Evolutionary conservation across 2,888 invertebrate genomes (phyloP).

Genomic region (Fragum sueziense): DNA sequence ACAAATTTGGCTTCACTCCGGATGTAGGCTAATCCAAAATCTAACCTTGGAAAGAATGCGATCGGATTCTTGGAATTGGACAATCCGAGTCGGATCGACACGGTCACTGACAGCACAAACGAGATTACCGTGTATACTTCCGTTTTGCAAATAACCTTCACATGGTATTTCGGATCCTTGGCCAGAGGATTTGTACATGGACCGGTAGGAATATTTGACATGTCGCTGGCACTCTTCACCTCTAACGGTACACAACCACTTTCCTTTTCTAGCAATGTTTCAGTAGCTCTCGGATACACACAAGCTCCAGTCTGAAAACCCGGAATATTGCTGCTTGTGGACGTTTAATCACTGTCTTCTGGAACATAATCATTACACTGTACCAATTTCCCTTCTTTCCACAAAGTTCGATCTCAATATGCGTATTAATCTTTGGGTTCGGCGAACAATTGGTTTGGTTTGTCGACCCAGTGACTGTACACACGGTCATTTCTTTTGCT

Average conservation of each 20-base stretch:
- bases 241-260: neutral
- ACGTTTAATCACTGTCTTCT: neutral
- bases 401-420: slow-evolving; percentile 1
- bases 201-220: neutral
- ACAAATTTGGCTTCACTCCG: slow-evolving; percentile 31
- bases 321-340: neutral
- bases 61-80: neutral
- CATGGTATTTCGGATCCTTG: neutral
- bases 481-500: slow-evolving; percentile 8
- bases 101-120: neutral
- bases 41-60: neutral
- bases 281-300: neutral
- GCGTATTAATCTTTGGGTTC: neutral
- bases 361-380: neutral
- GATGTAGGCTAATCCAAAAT: slow-evolving; percentile 31
- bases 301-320: neutral
- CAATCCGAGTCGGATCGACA: neutral
- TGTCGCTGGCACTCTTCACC: neutral
- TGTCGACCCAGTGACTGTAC: too few species aligned
- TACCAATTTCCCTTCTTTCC: neutral
- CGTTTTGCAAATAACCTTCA: neutral
- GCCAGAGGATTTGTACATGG: neutral
- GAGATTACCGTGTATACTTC: neutral
- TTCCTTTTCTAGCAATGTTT: neutral
- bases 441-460: neutral